phyloP scores from a whole-genome alignment of 1,140 invertebrate genomes.

The Cyrtorhinus lividipennis region DNA sequence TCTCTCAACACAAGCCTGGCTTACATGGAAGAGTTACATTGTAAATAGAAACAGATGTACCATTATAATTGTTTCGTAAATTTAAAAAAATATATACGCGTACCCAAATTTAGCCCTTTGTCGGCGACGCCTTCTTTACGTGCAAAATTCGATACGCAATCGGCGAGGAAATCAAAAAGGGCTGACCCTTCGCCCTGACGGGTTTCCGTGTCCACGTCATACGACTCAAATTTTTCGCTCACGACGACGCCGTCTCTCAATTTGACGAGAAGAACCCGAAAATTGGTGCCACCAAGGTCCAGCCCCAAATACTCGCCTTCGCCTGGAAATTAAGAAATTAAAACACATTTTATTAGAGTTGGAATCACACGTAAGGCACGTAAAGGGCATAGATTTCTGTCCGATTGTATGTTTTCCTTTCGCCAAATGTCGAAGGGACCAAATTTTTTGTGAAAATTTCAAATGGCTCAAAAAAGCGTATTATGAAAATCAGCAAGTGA shows the following conservation, averaged over 20 bases:
- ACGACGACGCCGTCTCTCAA: conserved; percentile 34
- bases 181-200: conserved; percentile 39
- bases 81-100: no score
- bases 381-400: not conserved
- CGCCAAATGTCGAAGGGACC: no score
- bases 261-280: conserved; percentile 51
- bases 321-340: conserved; percentile 34
- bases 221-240: conserved; percentile 34
- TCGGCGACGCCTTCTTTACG: conserved; percentile 19
- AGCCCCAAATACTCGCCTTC: conserved; percentile 55
- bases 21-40: no score
- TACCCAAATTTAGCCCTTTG: conserved; percentile 13
- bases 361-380: not conserved
- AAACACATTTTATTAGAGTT: not conserved
- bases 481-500: no score
- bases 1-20: no score
- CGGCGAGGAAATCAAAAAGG: conserved; percentile 62
- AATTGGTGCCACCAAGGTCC: conserved; percentile 69
- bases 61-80: no score
- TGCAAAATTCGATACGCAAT: conserved; percentile 57
- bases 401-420: no score
- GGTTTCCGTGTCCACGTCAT: conserved; percentile 35
- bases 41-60: no score
- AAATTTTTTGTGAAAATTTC: no score
- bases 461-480: no score